These are phyloP conservation scores for Melinopterus prodromus DNA, from an alignment of 2,888 invertebrate genomes.

Conservation along the genomic window DNA sequence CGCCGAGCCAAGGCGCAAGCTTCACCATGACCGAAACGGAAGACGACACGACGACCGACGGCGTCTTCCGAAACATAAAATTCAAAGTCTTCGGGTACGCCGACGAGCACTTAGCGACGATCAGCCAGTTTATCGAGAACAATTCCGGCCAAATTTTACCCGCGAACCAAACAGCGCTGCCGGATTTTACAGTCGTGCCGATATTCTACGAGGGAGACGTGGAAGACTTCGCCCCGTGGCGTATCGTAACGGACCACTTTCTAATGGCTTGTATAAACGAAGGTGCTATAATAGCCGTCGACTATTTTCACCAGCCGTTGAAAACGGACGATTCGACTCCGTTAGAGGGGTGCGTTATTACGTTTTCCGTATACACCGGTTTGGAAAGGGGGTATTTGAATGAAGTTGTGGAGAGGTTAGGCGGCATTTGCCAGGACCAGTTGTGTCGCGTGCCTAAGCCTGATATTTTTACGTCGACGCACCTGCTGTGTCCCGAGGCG, in stretches of 20 bases:
- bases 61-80: slow-evolving; percentile 46
- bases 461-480: slow-evolving; percentile 74
- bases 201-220: slow-evolving; percentile 54
- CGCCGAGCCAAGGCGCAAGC: neutral
- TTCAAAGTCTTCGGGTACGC: slow-evolving; percentile 61
- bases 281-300: slow-evolving; percentile 66
- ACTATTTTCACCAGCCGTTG: slow-evolving; percentile 79
- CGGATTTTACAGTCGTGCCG: slow-evolving; percentile 75
- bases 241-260: slow-evolving; percentile 62
- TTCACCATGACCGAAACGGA: slow-evolving; percentile 37
- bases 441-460: slow-evolving; percentile 68
- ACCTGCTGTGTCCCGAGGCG: slow-evolving; percentile 78
- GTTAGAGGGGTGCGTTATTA: slow-evolving; percentile 76
- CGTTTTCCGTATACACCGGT: slow-evolving; percentile 79
- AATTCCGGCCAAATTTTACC: slow-evolving; percentile 65
- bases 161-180: slow-evolving; percentile 62
- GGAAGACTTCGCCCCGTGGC: slow-evolving; percentile 51
- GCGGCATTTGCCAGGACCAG: slow-evolving; percentile 71
- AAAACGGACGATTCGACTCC: slow-evolving; percentile 62
- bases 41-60: slow-evolving; percentile 35
- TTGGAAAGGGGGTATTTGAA: slow-evolving; percentile 78
- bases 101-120: slow-evolving; percentile 56
- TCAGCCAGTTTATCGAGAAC: slow-evolving; percentile 63
- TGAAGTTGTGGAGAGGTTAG: slow-evolving; percentile 73
- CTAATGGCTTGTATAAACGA: slow-evolving; percentile 73